Conservation (phyloP, 2,113 vertebrate species). For the Daboia siamensis region DNA sequence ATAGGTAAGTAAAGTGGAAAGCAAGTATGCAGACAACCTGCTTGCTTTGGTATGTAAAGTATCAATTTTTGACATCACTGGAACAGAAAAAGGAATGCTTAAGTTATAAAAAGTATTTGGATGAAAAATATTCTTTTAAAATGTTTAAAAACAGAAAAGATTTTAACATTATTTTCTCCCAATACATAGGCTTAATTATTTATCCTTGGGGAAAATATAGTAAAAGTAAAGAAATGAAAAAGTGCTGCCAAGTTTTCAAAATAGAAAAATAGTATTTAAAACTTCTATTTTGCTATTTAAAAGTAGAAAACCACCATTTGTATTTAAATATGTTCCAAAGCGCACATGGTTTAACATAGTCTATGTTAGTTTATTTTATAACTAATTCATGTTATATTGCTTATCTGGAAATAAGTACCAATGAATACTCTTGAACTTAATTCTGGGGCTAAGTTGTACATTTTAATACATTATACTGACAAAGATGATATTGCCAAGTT, state of each 20-base stretch:
- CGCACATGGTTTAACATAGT: background rate
- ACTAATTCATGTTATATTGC: background rate
- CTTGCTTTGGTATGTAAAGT: background rate
- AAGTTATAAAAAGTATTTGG: constrained; percentile 38
- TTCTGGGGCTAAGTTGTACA: too few relatives aligned
- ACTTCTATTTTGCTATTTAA: background rate
- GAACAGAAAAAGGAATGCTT: background rate
- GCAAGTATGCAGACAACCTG: background rate
- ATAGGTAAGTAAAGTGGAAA: background rate
- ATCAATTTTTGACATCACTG: background rate
- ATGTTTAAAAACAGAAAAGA: constrained; percentile 1
- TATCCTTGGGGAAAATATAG: constrained; percentile 7
- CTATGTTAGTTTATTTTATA: background rate
- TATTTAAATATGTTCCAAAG: background rate
- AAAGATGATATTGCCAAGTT: too few relatives aligned
- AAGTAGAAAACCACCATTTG: background rate
- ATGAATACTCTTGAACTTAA: too few relatives aligned
- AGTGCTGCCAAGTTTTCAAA: constrained; percentile 7
- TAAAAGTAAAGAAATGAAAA: background rate
- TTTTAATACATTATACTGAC: too few relatives aligned
- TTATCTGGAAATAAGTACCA: too few relatives aligned
- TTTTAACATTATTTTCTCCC: constrained; percentile 8
- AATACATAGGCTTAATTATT: background rate
- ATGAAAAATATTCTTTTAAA: constrained; percentile 30
- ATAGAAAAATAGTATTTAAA: background rate